Conservation (phyloP, 2,113 vertebrate species). For the Caracal caracal region DNA sequence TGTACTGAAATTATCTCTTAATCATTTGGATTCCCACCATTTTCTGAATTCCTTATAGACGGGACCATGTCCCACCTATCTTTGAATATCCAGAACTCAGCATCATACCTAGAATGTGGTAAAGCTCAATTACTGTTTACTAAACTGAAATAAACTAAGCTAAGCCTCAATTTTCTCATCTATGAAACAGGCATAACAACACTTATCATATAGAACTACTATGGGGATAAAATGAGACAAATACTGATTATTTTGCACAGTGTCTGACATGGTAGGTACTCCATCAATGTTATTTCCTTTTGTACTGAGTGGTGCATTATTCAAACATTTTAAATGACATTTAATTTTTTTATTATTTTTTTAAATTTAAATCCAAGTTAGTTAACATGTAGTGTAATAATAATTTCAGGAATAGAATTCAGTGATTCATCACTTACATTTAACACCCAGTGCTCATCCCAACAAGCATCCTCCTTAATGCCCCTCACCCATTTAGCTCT, state of each 20-base stretch:
- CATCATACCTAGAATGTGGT: not conserved
- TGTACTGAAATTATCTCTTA: not conserved
- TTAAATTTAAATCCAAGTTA: too few relatives aligned
- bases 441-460: too few relatives aligned
- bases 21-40: not conserved
- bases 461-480: too few relatives aligned
- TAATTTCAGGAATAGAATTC: too few relatives aligned
- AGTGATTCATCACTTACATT: too few relatives aligned
- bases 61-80: not conserved
- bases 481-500: too few relatives aligned
- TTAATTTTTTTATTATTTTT: not conserved
- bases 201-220: not conserved
- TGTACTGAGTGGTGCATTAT: not conserved
- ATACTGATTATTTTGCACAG: not conserved
- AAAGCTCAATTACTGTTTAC: not conserved
- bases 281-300: not conserved
- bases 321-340: not conserved
- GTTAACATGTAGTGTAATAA: too few relatives aligned
- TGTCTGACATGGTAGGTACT: not conserved
- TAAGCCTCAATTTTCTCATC: conserved; percentile 5
- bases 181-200: not conserved
- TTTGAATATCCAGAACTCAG: not conserved
- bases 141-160: conserved; percentile 26
- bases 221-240: not conserved
- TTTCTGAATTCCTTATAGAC: not conserved